phyloP scores from a whole-genome alignment of 1,140 invertebrate species.

The Apis dorsata region DNA sequence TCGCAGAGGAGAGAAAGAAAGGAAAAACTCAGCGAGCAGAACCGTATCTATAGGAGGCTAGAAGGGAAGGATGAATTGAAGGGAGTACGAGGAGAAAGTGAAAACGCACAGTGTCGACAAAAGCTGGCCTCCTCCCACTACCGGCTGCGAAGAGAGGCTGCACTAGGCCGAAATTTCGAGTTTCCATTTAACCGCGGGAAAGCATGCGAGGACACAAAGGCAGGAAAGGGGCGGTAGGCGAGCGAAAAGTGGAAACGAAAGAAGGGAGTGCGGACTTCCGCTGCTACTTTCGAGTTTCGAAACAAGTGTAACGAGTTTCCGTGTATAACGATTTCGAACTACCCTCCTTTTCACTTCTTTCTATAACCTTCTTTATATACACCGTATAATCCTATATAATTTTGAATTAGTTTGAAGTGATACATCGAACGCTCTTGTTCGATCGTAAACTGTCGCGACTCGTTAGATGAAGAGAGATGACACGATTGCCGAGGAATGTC shows the following conservation, averaged over 20 bases:
- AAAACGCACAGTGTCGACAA: constrained; percentile 8
- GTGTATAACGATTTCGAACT: constrained; percentile 16
- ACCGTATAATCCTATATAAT: no score
- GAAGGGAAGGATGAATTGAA: background rate
- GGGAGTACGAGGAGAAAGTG: background rate
- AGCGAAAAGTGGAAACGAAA: background rate
- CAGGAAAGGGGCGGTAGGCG: background rate
- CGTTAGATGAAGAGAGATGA: no score
- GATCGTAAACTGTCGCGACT: no score
- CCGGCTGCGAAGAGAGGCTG: background rate
- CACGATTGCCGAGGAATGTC: no score
- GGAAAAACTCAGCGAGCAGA: background rate
- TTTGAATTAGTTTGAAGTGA: no score
- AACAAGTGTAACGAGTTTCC: constrained; percentile 19
- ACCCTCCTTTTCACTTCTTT: no score
- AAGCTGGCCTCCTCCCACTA: background rate
- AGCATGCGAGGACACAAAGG: constrained; percentile 18
- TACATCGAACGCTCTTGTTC: no score
- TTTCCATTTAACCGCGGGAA: constrained; percentile 24
- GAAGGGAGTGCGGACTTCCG: constrained; percentile 23
- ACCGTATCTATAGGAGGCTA: no score
- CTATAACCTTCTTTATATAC: no score
- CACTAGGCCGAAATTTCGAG: constrained; percentile 27
- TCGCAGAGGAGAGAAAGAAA: background rate
- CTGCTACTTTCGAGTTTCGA: background rate